Base-by-base conservation (phyloP, 30 jellyfish, hydroid and myxozoan genomes). In the Aurelia sp. region DNA sequence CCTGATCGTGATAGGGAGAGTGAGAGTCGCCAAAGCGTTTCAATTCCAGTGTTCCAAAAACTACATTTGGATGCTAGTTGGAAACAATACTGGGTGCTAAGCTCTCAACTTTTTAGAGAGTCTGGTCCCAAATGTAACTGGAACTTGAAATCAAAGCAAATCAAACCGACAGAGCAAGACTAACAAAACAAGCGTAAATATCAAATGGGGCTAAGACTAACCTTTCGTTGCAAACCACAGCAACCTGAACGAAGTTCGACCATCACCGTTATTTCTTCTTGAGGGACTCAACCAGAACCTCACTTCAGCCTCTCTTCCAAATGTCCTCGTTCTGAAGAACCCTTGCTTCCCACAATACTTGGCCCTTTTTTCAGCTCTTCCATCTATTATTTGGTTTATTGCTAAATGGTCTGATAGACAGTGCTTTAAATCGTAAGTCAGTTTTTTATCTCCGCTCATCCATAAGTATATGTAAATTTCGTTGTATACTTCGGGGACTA, bases 221-320 rank as follows among this genome's bases (percentile, higher is more conserved):
- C 91, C 91, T 37, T 72, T 74, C 21, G 82, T 66, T 17, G 91
- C 91, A 71, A 82, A 82, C 91, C 91, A 82, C 59, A 82, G 18
- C 70, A 82, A 67, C 18, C 85, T 68, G 50, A 82, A 82, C 51
- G 82, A 10, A 8, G 91, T 82, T 52, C 91, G 50, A 8, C 79
- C 71, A 4, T 66, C 73, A 18, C 19, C 51, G 0, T 59, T 44
- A 58, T 62, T 62, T 11, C 62, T 22, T 59, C 91, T 60, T 13
- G 91, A 21, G 3, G 91, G 91, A 18, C 91, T 82, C 44, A 70
- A 72, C 91, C 91, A 82, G 73, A 82, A 82, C 58, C 91, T 55
- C 22, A 82, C 72, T 55, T 82, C 91, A 19, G 85, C 95, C 75
- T 86, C 85, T 31, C 95, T 65, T 23, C 95, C 95, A 76, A 72